These are phyloP conservation scores for Gallirallus australis DNA, from an alignment of 2,797 vertebrate species.

Conservation along the genomic window DNA sequence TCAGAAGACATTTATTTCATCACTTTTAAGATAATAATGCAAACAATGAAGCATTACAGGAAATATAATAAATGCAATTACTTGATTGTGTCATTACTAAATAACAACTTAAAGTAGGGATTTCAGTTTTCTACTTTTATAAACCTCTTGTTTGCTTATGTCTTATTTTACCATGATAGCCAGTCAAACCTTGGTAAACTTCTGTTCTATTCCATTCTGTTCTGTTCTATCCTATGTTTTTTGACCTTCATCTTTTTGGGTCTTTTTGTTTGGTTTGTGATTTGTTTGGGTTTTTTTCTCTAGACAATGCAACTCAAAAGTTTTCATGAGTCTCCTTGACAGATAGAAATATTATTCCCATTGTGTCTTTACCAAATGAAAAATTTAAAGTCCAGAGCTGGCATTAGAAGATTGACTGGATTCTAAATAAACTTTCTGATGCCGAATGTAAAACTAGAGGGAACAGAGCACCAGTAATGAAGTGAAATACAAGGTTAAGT, in stretches of 20 bases:
- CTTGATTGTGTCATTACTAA: neutral
- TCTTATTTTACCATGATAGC: neutral
- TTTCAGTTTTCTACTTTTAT: neutral
- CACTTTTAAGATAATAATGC: neutral
- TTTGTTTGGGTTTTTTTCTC: neutral
- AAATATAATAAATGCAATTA: neutral
- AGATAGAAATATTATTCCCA: slow-evolving; percentile 75
- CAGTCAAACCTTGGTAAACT: neutral
- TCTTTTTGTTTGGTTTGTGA: neutral
- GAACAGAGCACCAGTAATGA: slow-evolving; percentile 69
- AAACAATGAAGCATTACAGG: neutral
- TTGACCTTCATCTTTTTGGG: neutral
- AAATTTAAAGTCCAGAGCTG: slow-evolving; percentile 70
- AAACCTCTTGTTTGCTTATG: neutral
- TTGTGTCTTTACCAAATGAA: slow-evolving; percentile 76
- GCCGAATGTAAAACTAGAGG: slow-evolving; percentile 74
- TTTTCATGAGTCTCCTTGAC: slow-evolving; percentile 70
- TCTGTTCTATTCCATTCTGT: neutral
- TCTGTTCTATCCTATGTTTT: neutral
- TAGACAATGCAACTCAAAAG: slow-evolving; percentile 49
- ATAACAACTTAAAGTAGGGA: slow-evolving; percentile 22
- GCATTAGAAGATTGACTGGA: slow-evolving; percentile 73
- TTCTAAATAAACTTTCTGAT: slow-evolving; percentile 79
- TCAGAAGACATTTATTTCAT: neutral
- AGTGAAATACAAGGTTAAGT: slow-evolving; percentile 76